Evolutionary conservation across 2,113 vertebrate species (phyloP).

Genomic region (Puntigrus tetrazona): DNA sequence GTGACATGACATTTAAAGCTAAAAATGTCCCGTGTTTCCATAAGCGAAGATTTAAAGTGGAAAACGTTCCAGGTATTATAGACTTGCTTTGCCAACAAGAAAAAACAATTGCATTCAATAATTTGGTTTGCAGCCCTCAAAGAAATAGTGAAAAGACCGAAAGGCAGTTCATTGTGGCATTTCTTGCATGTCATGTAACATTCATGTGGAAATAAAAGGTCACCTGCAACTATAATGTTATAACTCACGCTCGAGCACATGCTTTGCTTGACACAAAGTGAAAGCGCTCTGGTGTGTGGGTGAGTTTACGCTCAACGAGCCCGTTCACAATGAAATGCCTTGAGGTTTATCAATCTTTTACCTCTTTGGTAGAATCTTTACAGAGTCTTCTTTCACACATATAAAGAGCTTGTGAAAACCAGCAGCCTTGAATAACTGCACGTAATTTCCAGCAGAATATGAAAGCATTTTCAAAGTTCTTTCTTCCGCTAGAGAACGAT

Average conservation of each 20-base stretch:
- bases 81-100: neutral
- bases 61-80: neutral
- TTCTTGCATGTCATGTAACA: neutral
- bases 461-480: neutral
- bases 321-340: slow-evolving; percentile 3
- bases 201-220: neutral
- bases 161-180: neutral
- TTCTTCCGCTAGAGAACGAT: neutral
- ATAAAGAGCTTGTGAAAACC: neutral
- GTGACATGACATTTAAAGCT: neutral
- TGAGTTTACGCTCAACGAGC: neutral
- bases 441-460: slow-evolving; percentile 6
- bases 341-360: slow-evolving; percentile 31
- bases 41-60: neutral
- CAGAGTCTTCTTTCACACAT: neutral
- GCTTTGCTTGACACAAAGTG: neutral
- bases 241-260: neutral
- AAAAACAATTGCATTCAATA: neutral
- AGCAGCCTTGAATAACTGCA: slow-evolving; percentile 37
- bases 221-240: neutral
- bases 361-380: slow-evolving; percentile 5
- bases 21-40: neutral
- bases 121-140: neutral
- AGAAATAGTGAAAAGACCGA: neutral
- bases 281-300: slow-evolving; percentile 12